phyloP scores from a whole-genome alignment of 2,113 vertebrate species.

The Piprites chloris region DNA sequence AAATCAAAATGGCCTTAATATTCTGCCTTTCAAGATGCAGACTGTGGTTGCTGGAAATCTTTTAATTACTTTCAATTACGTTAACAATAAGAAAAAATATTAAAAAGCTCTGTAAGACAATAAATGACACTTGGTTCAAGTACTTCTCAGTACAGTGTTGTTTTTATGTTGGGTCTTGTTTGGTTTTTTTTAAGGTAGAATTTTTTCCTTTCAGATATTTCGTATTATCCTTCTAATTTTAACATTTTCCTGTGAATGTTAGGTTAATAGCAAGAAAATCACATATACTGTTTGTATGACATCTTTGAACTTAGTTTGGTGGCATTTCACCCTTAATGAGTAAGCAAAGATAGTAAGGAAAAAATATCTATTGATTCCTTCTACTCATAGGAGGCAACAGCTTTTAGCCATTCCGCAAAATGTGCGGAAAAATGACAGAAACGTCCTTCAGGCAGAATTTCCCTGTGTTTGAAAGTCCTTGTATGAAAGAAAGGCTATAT shows the following conservation, averaged over 20 bases:
- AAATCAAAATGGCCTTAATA: neutral
- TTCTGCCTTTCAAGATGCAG: neutral
- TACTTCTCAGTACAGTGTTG: neutral
- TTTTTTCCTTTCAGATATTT: neutral
- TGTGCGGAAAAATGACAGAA: neutral
- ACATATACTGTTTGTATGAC: neutral
- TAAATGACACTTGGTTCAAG: neutral
- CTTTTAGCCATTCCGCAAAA: neutral
- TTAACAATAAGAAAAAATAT: neutral
- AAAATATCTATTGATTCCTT: neutral
- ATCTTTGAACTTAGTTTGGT: neutral
- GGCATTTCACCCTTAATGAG: neutral
- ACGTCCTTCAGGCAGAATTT: neutral
- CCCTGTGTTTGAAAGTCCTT: neutral
- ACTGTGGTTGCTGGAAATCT: neutral
- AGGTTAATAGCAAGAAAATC: neutral
- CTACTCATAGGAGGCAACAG: neutral
- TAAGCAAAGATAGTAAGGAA: neutral
- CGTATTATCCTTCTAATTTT: neutral
- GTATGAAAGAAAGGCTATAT: neutral
- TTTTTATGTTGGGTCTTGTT: neutral
- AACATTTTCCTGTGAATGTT: neutral
- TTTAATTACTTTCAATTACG: neutral
- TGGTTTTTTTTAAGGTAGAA: neutral
- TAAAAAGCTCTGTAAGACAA: neutral